These are phyloP conservation scores for Cephus cinctus DNA, from an alignment of 1,140 invertebrate genomes.

Conservation along the genomic window DNA sequence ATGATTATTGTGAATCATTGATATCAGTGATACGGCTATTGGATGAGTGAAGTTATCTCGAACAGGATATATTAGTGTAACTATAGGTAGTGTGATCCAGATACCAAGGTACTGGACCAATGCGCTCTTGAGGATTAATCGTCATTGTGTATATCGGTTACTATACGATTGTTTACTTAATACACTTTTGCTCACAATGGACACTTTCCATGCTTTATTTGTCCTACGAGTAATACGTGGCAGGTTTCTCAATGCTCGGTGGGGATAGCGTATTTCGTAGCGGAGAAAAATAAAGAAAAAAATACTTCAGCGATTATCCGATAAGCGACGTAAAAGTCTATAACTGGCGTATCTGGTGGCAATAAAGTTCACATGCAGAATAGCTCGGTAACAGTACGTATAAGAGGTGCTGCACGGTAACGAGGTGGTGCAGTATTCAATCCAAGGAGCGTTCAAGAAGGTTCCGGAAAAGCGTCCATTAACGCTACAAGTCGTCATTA, in stretches of 20 bases:
- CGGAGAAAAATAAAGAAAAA: conserved; percentile 16
- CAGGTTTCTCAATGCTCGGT: no score
- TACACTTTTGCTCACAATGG: conserved; percentile 12
- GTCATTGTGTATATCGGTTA: not conserved
- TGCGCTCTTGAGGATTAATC: not conserved
- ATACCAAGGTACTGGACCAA: not conserved
- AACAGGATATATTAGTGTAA: no score
- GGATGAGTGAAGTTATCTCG: no score
- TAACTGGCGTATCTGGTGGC: conserved; percentile 36
- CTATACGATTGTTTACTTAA: conserved; percentile 1
- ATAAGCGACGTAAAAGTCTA: conserved; percentile 42
- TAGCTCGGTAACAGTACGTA: conserved; percentile 27
- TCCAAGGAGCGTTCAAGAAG: no score
- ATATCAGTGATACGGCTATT: no score
- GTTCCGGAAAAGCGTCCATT: no score
- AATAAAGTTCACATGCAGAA: conserved; percentile 35
- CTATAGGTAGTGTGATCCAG: no score
- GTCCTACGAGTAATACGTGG: no score
- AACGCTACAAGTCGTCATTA: no score
- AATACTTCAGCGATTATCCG: conserved; percentile 21
- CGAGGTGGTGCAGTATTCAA: conserved; percentile 32
- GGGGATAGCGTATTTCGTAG: no score
- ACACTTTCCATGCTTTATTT: conserved; percentile 20
- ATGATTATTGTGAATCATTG: no score
- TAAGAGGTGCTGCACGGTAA: conserved; percentile 31